Evolutionary conservation across 2,113 vertebrate species (phyloP).

Genomic region (Brachyhypopomus occidentalis): DNA sequence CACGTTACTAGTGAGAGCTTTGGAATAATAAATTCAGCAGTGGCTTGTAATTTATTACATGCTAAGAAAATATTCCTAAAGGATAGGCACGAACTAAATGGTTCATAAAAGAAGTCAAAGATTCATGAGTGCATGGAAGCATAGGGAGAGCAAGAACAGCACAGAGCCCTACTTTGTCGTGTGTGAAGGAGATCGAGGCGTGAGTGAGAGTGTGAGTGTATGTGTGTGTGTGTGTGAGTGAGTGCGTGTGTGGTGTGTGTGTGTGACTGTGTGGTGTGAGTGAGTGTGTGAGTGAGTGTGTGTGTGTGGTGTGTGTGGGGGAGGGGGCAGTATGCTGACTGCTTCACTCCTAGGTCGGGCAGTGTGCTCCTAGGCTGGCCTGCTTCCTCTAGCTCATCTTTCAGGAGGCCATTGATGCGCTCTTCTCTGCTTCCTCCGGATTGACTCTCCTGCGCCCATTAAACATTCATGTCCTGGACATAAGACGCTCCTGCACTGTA

Average conservation of each 20-base stretch:
- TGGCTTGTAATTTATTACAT: not conserved
- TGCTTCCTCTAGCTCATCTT: constrained; percentile 72
- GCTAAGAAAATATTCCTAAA: not conserved
- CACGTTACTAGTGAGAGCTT: not conserved
- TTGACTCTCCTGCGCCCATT: constrained; percentile 68
- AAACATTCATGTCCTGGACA: constrained; percentile 74
- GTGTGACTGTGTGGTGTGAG: too few species aligned
- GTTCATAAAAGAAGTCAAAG: not conserved
- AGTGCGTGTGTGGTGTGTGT: too few species aligned
- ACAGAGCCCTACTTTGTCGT: not conserved
- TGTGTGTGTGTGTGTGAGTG: constrained; percentile 8
- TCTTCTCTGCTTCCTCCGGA: constrained; percentile 65
- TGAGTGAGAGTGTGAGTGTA: not conserved
- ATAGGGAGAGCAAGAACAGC: not conserved
- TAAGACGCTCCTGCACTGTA: constrained; percentile 64
- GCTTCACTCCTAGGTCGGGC: too few species aligned
- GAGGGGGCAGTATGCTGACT: constrained; percentile 22
- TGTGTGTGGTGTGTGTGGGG: not conserved
- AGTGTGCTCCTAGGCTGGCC: constrained; percentile 54
- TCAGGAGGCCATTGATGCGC: constrained; percentile 70
- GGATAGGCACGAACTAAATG: not conserved
- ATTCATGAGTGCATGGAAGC: not conserved
- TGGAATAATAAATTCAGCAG: not conserved
- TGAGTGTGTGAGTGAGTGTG: too few species aligned
- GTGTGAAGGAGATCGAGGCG: constrained; percentile 2